Conservation (phyloP, 2,113 vertebrate species). For the Erinaceus europaeus region DNA sequence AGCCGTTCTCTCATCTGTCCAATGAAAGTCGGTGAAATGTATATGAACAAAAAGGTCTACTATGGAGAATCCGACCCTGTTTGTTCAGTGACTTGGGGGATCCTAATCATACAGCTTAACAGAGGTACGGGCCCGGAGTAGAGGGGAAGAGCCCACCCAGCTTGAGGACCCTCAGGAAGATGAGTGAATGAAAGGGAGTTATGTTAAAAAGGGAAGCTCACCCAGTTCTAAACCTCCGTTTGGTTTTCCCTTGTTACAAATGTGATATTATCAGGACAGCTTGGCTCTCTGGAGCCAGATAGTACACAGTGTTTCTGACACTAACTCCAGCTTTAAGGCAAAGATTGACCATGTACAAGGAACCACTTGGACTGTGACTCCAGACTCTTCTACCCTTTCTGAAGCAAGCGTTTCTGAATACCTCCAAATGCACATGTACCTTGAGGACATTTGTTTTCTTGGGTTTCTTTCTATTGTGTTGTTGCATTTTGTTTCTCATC, state of each 20-base stretch:
- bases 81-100: conserved; percentile 79
- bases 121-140: conserved; percentile 74
- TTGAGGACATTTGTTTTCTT: not conserved
- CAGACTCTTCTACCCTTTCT: not conserved
- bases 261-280: conserved; percentile 48
- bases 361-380: not conserved
- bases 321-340: conserved; percentile 6
- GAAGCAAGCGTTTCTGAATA: not conserved
- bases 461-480: not conserved
- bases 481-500: not conserved
- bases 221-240: conserved; percentile 43
- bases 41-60: conserved; percentile 83
- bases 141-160: conserved; percentile 59
- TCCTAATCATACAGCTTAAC: conserved; percentile 75
- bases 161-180: conserved; percentile 40
- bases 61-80: conserved; percentile 79
- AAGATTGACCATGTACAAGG: conserved; percentile 20
- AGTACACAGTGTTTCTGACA: conserved; percentile 32
- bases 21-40: conserved; percentile 82
- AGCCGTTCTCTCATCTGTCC: conserved; percentile 74
- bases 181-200: conserved; percentile 48
- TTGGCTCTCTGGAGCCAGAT: conserved; percentile 58
- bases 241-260: conserved; percentile 51
- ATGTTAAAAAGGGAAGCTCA: conserved; percentile 57
- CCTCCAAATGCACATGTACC: not conserved